Base-by-base conservation (phyloP, 2,888 invertebrate genomes). In the Teleogryllus oceanicus region DNA sequence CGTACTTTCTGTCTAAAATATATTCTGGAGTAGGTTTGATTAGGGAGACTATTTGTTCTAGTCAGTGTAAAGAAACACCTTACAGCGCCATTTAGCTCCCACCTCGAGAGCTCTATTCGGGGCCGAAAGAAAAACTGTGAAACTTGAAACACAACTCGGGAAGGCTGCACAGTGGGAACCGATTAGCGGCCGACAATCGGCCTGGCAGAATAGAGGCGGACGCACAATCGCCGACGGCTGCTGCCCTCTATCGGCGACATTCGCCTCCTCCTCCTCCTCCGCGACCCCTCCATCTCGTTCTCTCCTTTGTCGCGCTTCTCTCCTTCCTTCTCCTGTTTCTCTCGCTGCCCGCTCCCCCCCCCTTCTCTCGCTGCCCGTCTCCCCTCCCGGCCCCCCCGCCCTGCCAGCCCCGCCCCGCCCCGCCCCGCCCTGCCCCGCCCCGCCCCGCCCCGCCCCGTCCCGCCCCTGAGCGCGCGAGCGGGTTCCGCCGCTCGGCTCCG, bases 111-210 rank as follows among this genome's bases (percentile, higher is more conserved):
- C 4, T 62, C 8, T 4, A 12, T 62, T 62, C n/a, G 62, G 1
- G 62, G 37, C 37, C 37, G 5, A 8, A 37, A 37, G 37, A 37
- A 37, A 8, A 37, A 37, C 37, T 37, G 37, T 37, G 37, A 37
- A 37, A 37, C 37, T 37, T 37, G 37, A 13, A 62, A 62, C 62
- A 62, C 62, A 62, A 16, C 16, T 16, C 62, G 62, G 5, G 62
- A 37, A n/a, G 62, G 13, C 62, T 1, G 62, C n/a, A n/a, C 62
- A n/a, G 62, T n/a, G 37, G 37, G 37, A 8, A 1, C 16, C 62
- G 62, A 62, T 62, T 62, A 62, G 62, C 62, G n/a, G n/a, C 62
- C 62, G 62, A 62, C 62, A 62, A 62, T 62, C 62, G 62, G n/a
- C 62, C 62, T 5, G 62, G 62, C 62, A 37, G 62, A 62, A n/a